These are phyloP conservation scores for Amyelois transitella DNA, from an alignment of 1,140 invertebrate genomes.

Conservation along the genomic window DNA sequence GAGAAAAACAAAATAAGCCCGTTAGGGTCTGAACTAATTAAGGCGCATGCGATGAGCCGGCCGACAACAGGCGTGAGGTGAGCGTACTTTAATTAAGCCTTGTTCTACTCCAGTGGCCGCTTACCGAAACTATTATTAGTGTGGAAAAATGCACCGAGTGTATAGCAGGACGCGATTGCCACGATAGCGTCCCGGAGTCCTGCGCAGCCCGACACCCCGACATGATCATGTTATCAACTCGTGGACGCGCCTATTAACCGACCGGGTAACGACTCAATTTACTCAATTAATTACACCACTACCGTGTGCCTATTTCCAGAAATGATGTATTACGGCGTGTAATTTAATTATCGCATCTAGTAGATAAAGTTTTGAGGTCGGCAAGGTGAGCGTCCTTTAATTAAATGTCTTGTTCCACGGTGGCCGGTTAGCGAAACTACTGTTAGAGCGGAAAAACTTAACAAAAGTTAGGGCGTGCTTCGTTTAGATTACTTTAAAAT, in stretches of 20 bases:
- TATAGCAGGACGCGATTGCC: neutral
- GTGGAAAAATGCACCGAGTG: slow-evolving; percentile 44
- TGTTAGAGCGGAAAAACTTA: slow-evolving; percentile 49
- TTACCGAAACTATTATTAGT: slow-evolving; percentile 54
- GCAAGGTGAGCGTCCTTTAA: slow-evolving; percentile 66
- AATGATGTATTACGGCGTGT: neutral
- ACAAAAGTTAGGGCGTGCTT: slow-evolving; percentile 41
- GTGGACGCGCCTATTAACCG: neutral
- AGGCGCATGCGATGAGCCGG: slow-evolving; percentile 67
- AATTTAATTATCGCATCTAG: neutral
- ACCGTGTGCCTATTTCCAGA: neutral
- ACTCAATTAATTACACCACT: neutral
- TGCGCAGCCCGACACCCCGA: neutral
- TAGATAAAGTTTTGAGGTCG: neutral
- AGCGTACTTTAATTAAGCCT: slow-evolving; percentile 67
- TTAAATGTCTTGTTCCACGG: slow-evolving; percentile 65
- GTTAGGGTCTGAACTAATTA: slow-evolving; percentile 72
- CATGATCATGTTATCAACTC: neutral
- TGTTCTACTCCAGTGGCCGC: slow-evolving; percentile 52
- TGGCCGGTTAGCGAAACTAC: slow-evolving; percentile 56
- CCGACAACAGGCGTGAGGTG: slow-evolving; percentile 37
- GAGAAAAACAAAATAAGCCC: slow-evolving; percentile 74
- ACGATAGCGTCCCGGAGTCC: neutral
- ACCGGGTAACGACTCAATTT: neutral
- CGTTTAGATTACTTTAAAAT: slow-evolving; percentile 1